Evolutionary conservation across 2,888 invertebrate genomes (phyloP).

Genomic region (Salticus scenicus): DNA sequence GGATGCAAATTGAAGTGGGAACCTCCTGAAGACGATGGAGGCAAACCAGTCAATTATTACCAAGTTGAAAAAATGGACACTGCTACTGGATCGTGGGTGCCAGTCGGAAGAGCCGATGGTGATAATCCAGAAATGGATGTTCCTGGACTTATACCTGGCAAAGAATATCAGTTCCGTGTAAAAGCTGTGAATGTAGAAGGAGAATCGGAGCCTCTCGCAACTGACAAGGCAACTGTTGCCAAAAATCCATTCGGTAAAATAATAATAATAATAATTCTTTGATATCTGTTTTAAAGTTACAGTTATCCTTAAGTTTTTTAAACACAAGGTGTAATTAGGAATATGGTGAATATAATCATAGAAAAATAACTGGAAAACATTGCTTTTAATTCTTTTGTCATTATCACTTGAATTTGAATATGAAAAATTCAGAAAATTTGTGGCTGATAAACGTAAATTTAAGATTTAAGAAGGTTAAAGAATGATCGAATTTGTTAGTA

Average conservation of each 20-base stretch:
- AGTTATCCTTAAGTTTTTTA: neutral
- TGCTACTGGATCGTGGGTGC: constrained; percentile 93
- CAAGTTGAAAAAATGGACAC: constrained; percentile 95
- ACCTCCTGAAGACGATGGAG: constrained; percentile 88
- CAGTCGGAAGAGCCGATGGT: constrained; percentile 86
- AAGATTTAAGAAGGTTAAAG: no score
- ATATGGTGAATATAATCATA: no score
- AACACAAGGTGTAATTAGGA: no score
- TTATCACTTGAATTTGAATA: no score
- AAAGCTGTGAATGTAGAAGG: constrained; percentile 80
- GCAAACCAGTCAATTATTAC: constrained; percentile 93
- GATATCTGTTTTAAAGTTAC: neutral
- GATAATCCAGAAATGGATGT: constrained; percentile 77
- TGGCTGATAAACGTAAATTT: no score
- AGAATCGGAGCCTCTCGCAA: constrained; percentile 89
- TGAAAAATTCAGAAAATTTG: no score
- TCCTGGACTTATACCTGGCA: constrained; percentile 78
- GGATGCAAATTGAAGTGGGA: constrained; percentile 94
- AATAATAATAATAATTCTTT: no score
- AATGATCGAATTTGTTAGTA: no score
- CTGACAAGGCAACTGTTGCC: constrained; percentile 89
- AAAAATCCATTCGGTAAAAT: constrained; percentile 93
- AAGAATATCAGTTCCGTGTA: constrained; percentile 79
- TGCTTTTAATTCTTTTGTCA: no score
- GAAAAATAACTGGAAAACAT: no score